Evolutionary conservation across 2,113 vertebrate genomes (phyloP).

Genomic region (Solea solea): DNA sequence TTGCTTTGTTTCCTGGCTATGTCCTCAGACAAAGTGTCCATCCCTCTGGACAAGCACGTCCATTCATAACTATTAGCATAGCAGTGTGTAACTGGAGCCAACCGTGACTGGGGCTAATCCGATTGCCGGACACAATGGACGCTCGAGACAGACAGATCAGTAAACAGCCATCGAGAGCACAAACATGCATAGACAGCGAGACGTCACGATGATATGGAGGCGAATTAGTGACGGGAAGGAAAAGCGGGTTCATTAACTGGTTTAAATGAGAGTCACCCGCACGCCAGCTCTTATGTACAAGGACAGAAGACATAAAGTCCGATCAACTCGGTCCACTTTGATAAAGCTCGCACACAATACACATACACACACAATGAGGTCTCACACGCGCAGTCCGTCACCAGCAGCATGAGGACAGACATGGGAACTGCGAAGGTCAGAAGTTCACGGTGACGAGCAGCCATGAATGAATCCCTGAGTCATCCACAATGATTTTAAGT

Average conservation of each 20-base stretch:
- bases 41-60: slow-evolving; percentile 56
- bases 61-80: slow-evolving; percentile 73
- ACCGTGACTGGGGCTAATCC: slow-evolving; percentile 74
- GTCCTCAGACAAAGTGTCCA: slow-evolving; percentile 51
- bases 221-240: slow-evolving; percentile 66
- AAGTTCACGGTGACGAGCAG: slow-evolving; percentile 55
- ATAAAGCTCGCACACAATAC: slow-evolving; percentile 17
- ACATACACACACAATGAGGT: slow-evolving; percentile 8
- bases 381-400: slow-evolving; percentile 17
- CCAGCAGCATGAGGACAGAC: slow-evolving; percentile 9
- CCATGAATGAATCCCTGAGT: slow-evolving; percentile 50
- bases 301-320: not conserved
- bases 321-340: slow-evolving; percentile 38
- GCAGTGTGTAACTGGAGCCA: slow-evolving; percentile 68
- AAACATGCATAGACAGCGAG: slow-evolving; percentile 51
- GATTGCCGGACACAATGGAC: slow-evolving; percentile 77
- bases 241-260: slow-evolving; percentile 65
- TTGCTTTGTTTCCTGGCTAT: slow-evolving; percentile 48
- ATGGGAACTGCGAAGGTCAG: slow-evolving; percentile 57
- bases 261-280: slow-evolving; percentile 66
- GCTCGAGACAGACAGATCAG: slow-evolving; percentile 59
- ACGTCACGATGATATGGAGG: slow-evolving; percentile 46
- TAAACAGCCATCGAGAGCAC: slow-evolving; percentile 51
- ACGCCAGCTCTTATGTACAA: slow-evolving; percentile 41
- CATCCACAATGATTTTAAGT: slow-evolving; percentile 26